phyloP scores from a whole-genome alignment of 2,113 vertebrate species.

The Tiliqua scincoides region DNA sequence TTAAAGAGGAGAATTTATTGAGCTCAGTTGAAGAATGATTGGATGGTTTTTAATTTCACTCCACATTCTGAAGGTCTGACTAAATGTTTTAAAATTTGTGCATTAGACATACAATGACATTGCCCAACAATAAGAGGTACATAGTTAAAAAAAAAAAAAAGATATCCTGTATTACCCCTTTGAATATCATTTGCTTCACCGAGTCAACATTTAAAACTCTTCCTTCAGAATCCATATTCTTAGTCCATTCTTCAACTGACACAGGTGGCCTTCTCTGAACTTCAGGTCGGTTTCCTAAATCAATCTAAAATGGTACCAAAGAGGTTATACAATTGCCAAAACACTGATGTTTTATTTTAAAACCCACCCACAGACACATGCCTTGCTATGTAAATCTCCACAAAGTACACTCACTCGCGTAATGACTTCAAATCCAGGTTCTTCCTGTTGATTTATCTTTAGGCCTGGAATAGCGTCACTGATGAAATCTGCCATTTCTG shows the following conservation, averaged over 20 bases:
- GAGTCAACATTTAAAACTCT: conserved; percentile 79
- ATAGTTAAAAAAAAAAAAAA: neutral
- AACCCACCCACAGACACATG: neutral
- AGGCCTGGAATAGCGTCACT: conserved; percentile 92
- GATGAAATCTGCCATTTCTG: conserved; percentile 91
- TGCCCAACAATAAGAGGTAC: neutral
- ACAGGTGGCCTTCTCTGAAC: conserved; percentile 86
- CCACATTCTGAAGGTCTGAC: neutral
- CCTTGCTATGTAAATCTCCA: neutral
- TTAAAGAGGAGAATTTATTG: neutral
- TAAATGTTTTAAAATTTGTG: neutral
- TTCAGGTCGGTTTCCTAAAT: conserved; percentile 87
- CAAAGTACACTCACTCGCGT: conserved; percentile 86
- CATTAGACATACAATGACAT: neutral
- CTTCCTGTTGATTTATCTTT: conserved; percentile 97
- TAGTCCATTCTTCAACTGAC: conserved; percentile 85
- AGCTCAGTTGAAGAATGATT: neutral
- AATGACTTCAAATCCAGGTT: conserved; percentile 98
- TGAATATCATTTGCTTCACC: conserved; percentile 88
- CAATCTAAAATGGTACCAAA: conserved; percentile 78
- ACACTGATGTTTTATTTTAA: conserved; percentile 4
- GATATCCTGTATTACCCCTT: conserved; percentile 81
- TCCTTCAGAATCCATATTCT: conserved; percentile 88
- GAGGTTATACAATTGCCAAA: neutral
- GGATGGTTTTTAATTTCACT: neutral